phyloP scores from a whole-genome alignment of 2,797 vertebrate species.

The Cynopterus sphinx region DNA sequence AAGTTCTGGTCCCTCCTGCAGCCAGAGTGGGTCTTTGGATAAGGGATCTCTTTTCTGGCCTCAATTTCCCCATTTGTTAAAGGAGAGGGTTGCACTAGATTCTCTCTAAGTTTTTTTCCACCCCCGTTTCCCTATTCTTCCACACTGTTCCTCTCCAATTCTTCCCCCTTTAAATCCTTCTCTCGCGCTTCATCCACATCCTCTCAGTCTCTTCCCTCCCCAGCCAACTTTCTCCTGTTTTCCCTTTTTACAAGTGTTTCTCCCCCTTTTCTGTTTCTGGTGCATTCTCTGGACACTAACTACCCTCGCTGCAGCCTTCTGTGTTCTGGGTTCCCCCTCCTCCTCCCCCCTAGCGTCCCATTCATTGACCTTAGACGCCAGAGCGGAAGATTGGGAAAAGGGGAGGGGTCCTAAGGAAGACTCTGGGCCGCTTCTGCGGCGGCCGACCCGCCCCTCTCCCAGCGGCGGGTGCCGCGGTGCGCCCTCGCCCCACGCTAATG shows the following conservation, averaged over 20 bases:
- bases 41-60: neutral
- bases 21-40: neutral
- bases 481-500: conserved; percentile 83
- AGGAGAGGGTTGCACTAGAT: neutral
- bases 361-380: neutral
- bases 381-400: neutral
- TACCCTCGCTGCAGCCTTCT: neutral
- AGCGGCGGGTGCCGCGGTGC: conserved; percentile 38
- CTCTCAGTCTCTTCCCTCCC: neutral
- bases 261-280: neutral
- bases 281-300: neutral
- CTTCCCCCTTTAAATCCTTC: neutral
- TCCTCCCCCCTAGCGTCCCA: too few relatives aligned
- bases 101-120: neutral
- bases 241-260: neutral
- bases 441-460: neutral
- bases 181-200: neutral
- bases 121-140: neutral
- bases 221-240: neutral
- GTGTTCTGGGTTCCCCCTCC: neutral
- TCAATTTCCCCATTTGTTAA: conserved; percentile 42
- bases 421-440: neutral
- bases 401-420: neutral
- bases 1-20: neutral
- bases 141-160: neutral